Evolutionary conservation across 2,888 invertebrate species (phyloP).

Genomic region (Xylophagus ater): DNA sequence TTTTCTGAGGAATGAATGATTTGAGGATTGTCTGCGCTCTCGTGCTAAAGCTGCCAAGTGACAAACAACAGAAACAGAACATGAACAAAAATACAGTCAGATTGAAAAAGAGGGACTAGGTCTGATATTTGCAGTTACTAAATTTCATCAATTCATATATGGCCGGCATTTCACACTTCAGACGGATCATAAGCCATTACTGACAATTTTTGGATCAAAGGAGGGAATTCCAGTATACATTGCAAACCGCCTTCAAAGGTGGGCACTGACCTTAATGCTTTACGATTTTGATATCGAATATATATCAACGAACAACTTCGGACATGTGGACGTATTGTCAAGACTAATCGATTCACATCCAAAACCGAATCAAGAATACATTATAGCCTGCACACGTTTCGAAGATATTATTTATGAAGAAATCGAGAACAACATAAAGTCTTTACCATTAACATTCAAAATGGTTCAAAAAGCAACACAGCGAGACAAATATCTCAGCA

Average conservation of each 20-base stretch:
- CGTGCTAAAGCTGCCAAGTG: too few relatives aligned
- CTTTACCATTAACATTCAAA: too few relatives aligned
- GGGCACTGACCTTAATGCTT: neutral
- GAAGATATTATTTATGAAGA: too few relatives aligned
- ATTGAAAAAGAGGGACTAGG: conserved; percentile 29
- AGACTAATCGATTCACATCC: conserved; percentile 14
- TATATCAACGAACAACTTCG: conserved; percentile 16
- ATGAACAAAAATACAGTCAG: too few relatives aligned
- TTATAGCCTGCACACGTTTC: conserved; percentile 7
- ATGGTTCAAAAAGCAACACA: too few relatives aligned
- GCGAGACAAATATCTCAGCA: too few relatives aligned
- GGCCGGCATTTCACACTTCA: conserved; percentile 26
- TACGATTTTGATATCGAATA: conserved; percentile 20
- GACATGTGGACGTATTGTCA: conserved; percentile 18
- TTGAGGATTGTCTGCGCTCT: too few relatives aligned
- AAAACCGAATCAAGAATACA: conserved; percentile 10
- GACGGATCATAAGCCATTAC: conserved; percentile 22
- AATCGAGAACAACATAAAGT: too few relatives aligned
- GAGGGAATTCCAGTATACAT: conserved; percentile 18
- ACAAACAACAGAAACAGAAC: too few relatives aligned
- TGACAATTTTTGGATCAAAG: conserved; percentile 26
- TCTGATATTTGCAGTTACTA: conserved; percentile 24
- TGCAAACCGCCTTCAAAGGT: conserved; percentile 1
- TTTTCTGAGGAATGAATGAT: too few relatives aligned
- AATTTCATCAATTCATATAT: conserved; percentile 27